phyloP scores from a whole-genome alignment of 2,888 invertebrate genomes.

The Branchipolynoe longqiensis region DNA sequence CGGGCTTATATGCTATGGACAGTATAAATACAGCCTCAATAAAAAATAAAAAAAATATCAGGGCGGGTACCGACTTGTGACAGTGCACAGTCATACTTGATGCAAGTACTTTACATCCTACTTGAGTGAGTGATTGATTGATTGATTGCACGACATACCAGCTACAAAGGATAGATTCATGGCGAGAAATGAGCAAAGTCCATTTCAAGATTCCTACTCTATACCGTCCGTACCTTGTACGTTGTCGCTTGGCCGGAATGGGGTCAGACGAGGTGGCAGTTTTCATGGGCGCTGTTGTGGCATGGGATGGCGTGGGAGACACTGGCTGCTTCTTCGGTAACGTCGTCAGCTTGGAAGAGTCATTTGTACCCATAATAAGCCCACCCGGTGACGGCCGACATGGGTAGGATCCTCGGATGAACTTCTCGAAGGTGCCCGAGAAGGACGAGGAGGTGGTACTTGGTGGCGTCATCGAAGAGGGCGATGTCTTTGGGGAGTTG shows the following conservation, averaged over 20 bases:
- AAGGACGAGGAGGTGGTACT: not conserved
- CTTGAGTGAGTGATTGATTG: too few species aligned
- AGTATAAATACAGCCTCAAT: too few species aligned
- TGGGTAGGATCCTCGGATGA: conserved; percentile 26
- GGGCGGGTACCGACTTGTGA: too few species aligned
- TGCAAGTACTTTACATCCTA: too few species aligned
- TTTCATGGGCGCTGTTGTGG: not conserved
- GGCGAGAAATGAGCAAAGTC: too few species aligned
- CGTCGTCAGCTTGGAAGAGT: not conserved
- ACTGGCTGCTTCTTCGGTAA: conserved; percentile 2
- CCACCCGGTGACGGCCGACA: not conserved
- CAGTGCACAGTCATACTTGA: too few species aligned
- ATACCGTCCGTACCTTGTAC: conserved; percentile 21
- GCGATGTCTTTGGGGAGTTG: not conserved
- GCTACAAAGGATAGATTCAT: too few species aligned
- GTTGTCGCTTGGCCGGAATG: conserved; percentile 30
- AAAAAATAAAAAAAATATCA: too few species aligned
- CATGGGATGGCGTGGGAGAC: not conserved
- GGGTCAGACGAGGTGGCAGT: conserved; percentile 13
- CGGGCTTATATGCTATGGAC: too few species aligned
- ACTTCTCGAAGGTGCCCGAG: conserved; percentile 42
- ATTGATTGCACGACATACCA: too few species aligned
- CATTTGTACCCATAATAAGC: not conserved
- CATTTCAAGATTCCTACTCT: too few species aligned
- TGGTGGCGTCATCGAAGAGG: not conserved